Evolutionary conservation across 2,888 invertebrate genomes (phyloP).

Genomic region (Harpalus rufipes): DNA sequence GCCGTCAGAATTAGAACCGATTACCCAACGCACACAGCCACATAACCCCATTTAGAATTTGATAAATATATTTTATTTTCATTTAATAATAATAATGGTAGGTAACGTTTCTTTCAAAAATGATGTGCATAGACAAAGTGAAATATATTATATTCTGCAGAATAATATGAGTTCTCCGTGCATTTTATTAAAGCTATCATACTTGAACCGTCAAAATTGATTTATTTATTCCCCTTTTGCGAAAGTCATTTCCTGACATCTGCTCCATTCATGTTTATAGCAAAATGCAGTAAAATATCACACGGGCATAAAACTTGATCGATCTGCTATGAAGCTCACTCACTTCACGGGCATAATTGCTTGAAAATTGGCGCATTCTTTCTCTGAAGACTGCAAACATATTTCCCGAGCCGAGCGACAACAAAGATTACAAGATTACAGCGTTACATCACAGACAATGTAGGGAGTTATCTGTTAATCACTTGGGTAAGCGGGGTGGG

Average conservation of each 20-base stretch:
- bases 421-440: constrained; percentile 51
- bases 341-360: constrained; percentile 23
- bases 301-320: not conserved
- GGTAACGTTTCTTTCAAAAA: too few relatives aligned
- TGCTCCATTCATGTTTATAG: not conserved
- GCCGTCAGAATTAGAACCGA: too few relatives aligned
- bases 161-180: not conserved
- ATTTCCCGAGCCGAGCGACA: constrained; percentile 34
- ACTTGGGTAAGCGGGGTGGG: not conserved
- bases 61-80: too few relatives aligned
- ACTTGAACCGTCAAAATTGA: not conserved
- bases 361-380: constrained; percentile 39
- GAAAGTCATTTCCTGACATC: not conserved
- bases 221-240: not conserved
- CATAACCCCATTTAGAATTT: too few relatives aligned
- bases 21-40: too few relatives aligned
- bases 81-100: too few relatives aligned
- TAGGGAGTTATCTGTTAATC: constrained; percentile 37
- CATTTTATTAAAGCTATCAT: not conserved
- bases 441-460: constrained; percentile 46
- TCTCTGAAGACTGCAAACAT: constrained; percentile 33
- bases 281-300: not conserved
- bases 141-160: not conserved
- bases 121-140: too few relatives aligned
- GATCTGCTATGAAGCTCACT: not conserved